These are phyloP conservation scores for Chrysolophus pictus DNA, from an alignment of 2,797 vertebrate species.

Conservation along the genomic window DNA sequence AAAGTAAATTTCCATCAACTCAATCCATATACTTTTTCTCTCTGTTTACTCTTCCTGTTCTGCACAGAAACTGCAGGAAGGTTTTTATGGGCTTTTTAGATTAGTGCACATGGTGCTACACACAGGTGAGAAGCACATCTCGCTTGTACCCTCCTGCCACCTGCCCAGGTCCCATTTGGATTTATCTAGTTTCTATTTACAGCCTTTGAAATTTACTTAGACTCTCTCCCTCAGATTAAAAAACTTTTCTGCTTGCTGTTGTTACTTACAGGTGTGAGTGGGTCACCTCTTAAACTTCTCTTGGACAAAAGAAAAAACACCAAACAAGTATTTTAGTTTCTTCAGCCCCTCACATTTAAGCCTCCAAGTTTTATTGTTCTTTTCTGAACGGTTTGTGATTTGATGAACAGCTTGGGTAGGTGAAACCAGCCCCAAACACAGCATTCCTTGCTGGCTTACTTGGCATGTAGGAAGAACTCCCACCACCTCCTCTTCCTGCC, in stretches of 20 bases:
- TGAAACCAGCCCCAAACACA: fast-evolving
- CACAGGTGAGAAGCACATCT: not conserved
- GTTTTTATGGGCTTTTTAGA: constrained; percentile 40
- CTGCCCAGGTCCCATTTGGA: not conserved
- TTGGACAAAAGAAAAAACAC: not conserved
- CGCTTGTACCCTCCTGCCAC: not conserved
- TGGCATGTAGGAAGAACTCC: not conserved
- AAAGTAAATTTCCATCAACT: constrained; percentile 71
- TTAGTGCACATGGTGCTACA: not conserved
- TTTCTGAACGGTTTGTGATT: not conserved
- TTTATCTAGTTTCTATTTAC: not conserved
- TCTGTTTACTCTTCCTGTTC: constrained; percentile 59
- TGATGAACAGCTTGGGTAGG: not conserved
- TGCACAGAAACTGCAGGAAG: constrained; percentile 12
- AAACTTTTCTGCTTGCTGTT: not conserved
- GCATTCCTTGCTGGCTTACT: not conserved
- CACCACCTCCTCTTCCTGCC: not conserved
- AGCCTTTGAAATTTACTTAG: not conserved
- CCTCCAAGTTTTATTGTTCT: not conserved
- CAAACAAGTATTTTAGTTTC: not conserved
- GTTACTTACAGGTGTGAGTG: not conserved
- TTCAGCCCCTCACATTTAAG: not conserved
- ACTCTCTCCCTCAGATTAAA: not conserved
- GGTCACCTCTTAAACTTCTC: not conserved
- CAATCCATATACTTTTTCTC: constrained; percentile 45